These are phyloP conservation scores for Phasia obesa DNA, from an alignment of 2,888 invertebrate species.

Conservation along the genomic window DNA sequence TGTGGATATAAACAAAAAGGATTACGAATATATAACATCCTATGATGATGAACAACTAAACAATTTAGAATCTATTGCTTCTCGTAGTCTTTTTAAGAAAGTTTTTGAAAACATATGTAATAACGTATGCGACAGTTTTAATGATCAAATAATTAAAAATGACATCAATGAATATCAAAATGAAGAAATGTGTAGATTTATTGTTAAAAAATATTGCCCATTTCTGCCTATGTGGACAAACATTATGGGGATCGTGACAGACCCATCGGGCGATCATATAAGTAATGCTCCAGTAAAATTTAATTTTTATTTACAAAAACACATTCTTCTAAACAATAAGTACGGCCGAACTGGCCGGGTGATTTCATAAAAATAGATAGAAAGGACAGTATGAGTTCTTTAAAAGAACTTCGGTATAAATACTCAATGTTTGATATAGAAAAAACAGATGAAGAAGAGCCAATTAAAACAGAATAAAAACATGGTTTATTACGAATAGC, in stretches of 20 bases:
- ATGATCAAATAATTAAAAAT: not conserved
- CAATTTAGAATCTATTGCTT: no score
- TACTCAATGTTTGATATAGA: no score
- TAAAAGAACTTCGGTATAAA: not conserved
- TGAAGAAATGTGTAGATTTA: constrained; percentile 6
- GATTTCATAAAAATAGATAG: constrained; percentile 15
- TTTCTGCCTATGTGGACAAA: no score
- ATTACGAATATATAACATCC: not conserved
- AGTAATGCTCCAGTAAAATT: constrained; percentile 11
- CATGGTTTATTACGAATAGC: no score
- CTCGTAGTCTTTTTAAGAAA: no score
- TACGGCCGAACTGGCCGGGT: not conserved
- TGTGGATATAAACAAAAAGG: not conserved
- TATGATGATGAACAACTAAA: not conserved
- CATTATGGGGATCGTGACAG: constrained; percentile 11
- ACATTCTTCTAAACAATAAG: not conserved
- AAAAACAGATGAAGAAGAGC: not conserved
- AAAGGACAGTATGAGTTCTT: not conserved
- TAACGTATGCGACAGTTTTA: not conserved
- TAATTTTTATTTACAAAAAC: no score
- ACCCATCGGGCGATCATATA: constrained; percentile 1
- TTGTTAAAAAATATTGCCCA: constrained; percentile 13
- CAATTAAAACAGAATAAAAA: no score
- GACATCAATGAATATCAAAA: not conserved
- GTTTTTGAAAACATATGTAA: not conserved